Percentiles rank a stretch among this genome's conserved stretches.
Conservation (phyloP, 2,797 vertebrate genomes). For the Leuciscus waleckii region DNA sequence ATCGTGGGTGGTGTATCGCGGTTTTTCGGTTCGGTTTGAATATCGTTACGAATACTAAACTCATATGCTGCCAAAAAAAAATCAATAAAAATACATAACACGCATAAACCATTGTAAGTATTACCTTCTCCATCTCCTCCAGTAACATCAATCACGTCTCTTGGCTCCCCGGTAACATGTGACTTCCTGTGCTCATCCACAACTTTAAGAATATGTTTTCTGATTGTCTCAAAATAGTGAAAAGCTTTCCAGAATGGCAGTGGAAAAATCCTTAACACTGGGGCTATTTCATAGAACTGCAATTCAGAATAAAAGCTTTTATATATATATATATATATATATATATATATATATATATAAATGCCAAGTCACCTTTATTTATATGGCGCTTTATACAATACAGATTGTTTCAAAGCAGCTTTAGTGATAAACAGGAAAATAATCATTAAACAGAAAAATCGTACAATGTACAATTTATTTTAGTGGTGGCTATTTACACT, state of each 20-base stretch:
- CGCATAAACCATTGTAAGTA: not conserved
- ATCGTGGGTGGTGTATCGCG: too few species aligned
- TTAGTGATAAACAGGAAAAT: not conserved
- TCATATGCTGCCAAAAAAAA: not conserved
- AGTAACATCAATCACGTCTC: slow-evolving; percentile 43
- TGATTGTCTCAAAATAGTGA: not conserved
- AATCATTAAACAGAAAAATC: not conserved
- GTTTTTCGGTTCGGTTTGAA: too few species aligned
- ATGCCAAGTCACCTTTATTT: not conserved
- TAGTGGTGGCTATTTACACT: not conserved
- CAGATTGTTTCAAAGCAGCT: not conserved
- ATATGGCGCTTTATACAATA: not conserved
- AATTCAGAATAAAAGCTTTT: not conserved
- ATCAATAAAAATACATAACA: not conserved
- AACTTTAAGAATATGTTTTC: slow-evolving; percentile 32
- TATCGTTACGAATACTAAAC: not conserved
- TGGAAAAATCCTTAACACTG: not conserved
- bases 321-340: too few species aligned
- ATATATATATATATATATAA: not conserved
- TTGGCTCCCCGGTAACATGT: slow-evolving; percentile 13
- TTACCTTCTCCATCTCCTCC: slow-evolving; percentile 38
- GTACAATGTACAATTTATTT: not conserved
- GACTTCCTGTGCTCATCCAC: slow-evolving; percentile 37
- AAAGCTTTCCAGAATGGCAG: slow-evolving; percentile 30
- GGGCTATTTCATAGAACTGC: slow-evolving; percentile 30